Conservation (phyloP, 2,888 invertebrate genomes). For the Thera obeliscata region DNA sequence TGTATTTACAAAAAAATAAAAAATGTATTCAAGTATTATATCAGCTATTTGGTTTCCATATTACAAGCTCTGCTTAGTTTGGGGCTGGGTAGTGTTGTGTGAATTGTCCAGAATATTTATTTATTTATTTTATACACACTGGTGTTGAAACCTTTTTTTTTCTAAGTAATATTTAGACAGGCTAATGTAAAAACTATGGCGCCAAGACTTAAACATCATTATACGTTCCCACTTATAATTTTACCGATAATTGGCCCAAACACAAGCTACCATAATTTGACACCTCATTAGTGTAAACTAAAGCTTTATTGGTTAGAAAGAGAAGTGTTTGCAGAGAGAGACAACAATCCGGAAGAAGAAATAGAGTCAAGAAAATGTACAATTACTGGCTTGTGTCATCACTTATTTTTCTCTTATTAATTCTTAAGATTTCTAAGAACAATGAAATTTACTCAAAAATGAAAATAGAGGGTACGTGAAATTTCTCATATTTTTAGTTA, state of each 20-base stretch:
- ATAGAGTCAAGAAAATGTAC: background rate
- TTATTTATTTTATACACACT: too few relatives aligned
- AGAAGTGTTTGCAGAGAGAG: slow-evolving; percentile 18
- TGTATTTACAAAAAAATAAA: too few relatives aligned
- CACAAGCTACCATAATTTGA: slow-evolving; percentile 34
- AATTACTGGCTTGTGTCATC: background rate
- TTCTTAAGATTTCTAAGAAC: too few relatives aligned
- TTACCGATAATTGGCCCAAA: slow-evolving; percentile 39
- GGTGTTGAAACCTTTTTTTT: too few relatives aligned
- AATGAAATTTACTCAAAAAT: too few relatives aligned
- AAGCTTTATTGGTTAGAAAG: slow-evolving; percentile 20
- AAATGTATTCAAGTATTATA: too few relatives aligned
- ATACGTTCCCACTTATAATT: slow-evolving; percentile 10
- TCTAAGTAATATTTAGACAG: background rate
- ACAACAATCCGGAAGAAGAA: slow-evolving; percentile 13
- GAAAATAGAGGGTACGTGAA: too few relatives aligned
- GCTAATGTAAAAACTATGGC: background rate
- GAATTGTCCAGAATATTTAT: too few relatives aligned
- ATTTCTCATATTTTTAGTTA: too few relatives aligned
- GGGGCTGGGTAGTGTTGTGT: too few relatives aligned
- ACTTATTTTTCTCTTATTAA: background rate
- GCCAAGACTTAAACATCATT: background rate
- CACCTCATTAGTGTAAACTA: slow-evolving; percentile 35
- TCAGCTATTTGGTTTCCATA: too few relatives aligned
- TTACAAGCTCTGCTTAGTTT: too few relatives aligned